These are phyloP conservation scores for Pristionchus mayeri DNA, from an alignment of 2,888 invertebrate species.

Conservation along the genomic window DNA sequence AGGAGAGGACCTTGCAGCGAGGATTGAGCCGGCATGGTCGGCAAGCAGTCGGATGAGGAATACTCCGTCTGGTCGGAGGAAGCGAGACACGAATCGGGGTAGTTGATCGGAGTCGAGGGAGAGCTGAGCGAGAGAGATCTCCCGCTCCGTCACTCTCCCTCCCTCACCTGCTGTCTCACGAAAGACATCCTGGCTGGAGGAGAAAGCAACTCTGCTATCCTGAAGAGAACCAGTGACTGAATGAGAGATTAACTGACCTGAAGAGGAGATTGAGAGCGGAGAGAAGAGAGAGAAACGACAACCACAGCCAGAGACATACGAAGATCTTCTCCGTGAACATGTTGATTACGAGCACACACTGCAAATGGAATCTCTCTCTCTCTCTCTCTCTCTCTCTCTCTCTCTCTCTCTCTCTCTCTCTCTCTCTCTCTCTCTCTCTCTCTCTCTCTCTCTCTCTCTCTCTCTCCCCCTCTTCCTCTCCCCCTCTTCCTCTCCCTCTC, in stretches of 20 bases:
- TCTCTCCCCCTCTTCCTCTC: no score
- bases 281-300: conserved; percentile 71
- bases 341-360: conserved; percentile 75
- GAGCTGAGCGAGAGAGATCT: conserved; percentile 41
- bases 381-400: no score
- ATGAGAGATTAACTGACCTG: conserved; percentile 69
- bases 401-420: no score
- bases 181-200: conserved; percentile 50
- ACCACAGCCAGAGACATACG: conserved; percentile 76
- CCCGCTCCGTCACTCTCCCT: background rate
- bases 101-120: conserved; percentile 55
- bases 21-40: conserved; percentile 65
- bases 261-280: conserved; percentile 73
- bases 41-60: conserved; percentile 71
- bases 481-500: no score
- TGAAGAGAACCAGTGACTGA: conserved; percentile 54
- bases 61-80: conserved; percentile 75
- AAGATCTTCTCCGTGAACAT: conserved; percentile 77
- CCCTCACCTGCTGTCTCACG: conserved; percentile 57
- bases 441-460: no score
- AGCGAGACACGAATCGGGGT: conserved; percentile 69
- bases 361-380: conserved; percentile 55
- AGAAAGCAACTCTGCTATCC: conserved; percentile 63
- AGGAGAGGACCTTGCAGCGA: background rate
- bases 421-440: no score